Conservation (phyloP, 2,888 invertebrate species). For the Cheilosia vernalis region DNA sequence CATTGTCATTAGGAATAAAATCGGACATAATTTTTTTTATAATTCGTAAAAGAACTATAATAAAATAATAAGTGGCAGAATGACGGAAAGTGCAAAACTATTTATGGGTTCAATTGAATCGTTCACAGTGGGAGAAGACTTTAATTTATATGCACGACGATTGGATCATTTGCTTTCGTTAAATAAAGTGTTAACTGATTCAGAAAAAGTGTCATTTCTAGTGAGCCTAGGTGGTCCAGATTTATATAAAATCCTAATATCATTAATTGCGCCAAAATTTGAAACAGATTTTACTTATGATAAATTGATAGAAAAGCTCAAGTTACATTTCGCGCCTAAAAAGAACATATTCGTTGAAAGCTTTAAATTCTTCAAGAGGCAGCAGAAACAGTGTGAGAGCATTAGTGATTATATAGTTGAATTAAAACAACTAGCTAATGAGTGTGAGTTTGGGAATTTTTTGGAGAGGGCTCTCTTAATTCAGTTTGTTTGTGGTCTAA, state of each 20-base stretch:
- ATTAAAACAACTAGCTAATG: conserved; percentile 15
- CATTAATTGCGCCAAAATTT: conserved; percentile 24
- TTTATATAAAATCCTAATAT: conserved; percentile 12
- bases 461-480: conserved; percentile 11
- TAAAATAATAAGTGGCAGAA: neutral
- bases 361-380: conserved; percentile 11
- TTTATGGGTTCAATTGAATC: conserved; percentile 26
- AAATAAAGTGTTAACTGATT: too few species aligned
- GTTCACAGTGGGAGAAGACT: conserved; percentile 20
- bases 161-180: conserved; percentile 17
- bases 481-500: neutral
- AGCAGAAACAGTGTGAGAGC: neutral
- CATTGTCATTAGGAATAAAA: neutral
- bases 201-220: too few species aligned
- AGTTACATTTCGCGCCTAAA: conserved; percentile 22
- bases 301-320: conserved; percentile 11
- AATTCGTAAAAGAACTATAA: neutral
- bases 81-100: neutral
- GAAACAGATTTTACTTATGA: conserved; percentile 12
- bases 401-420: conserved; percentile 13
- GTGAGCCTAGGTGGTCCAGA: conserved; percentile 31
- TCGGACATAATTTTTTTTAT: neutral
- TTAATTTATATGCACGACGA: conserved; percentile 21
- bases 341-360: conserved; percentile 3
- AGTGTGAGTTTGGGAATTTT: conserved; percentile 5